A percentile compares a stretch with the other conserved stretches of the same genome.
Evolutionary conservation across 2,113 vertebrate genomes (phyloP).

Genomic region (Dicerorhinus sumatrensis): DNA sequence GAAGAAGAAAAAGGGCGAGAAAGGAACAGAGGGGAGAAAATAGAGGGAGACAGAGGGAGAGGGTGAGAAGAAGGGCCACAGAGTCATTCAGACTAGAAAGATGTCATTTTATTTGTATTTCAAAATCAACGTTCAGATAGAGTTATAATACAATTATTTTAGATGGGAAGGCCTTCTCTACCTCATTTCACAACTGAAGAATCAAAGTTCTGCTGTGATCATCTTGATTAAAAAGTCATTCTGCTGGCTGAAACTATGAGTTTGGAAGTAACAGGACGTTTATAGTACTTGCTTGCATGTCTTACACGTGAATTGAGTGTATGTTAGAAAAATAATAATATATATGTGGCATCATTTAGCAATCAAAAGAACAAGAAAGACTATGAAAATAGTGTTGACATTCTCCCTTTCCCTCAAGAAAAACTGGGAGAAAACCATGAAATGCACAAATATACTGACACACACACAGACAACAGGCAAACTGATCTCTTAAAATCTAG

Average conservation of each 20-base stretch:
- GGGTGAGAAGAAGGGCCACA: background rate
- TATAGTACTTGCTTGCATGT: background rate
- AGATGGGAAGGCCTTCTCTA: background rate
- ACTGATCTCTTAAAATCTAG: background rate
- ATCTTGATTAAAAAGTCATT: constrained; percentile 44
- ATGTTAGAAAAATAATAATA: constrained; percentile 53
- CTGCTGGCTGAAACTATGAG: background rate
- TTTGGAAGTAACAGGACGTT: background rate
- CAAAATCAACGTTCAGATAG: background rate
- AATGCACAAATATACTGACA: background rate
- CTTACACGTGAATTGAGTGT: background rate
- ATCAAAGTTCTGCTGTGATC: constrained; percentile 38
- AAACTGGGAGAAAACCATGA: constrained; percentile 17
- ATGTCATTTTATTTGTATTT: background rate
- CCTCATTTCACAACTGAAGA: constrained; percentile 39
- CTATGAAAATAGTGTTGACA: constrained; percentile 10
- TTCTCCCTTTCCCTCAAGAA: background rate
- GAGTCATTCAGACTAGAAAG: background rate
- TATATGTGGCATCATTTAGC: background rate
- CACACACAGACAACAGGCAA: background rate
- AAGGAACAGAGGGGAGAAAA: background rate
- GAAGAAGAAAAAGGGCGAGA: background rate
- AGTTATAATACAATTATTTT: constrained; percentile 48
- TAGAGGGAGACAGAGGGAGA: accelerated
- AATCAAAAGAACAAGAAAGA: constrained; percentile 35